Evolutionary conservation across 2,888 invertebrate genomes (phyloP).

Genomic region (Pycnomerus fuliginosus): DNA sequence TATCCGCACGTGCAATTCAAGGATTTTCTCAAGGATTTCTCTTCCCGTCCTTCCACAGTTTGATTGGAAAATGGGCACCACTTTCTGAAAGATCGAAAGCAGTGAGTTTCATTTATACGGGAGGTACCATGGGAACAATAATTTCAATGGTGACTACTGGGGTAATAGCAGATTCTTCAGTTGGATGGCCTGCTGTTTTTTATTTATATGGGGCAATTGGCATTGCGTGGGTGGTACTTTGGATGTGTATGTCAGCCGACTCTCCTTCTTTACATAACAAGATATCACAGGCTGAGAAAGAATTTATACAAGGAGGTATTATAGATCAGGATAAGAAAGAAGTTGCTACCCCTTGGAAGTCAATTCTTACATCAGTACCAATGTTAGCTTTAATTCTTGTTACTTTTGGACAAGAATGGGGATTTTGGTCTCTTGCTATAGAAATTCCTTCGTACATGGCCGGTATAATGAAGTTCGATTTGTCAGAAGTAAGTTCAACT

Average conservation of each 20-base stretch:
- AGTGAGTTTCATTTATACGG: conserved; percentile 56
- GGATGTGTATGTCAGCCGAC: conserved; percentile 62
- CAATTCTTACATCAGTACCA: conserved; percentile 71
- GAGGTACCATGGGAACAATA: conserved; percentile 68
- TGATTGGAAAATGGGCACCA: conserved; percentile 71
- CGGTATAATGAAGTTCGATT: conserved; percentile 68
- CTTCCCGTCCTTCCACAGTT: conserved; percentile 65
- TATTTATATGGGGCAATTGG: conserved; percentile 67
- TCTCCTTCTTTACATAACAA: conserved; percentile 60
- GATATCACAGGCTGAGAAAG: conserved; percentile 62
- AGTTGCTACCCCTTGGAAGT: conserved; percentile 68
- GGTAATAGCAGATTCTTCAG: conserved; percentile 60
- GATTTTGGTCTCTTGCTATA: conserved; percentile 80
- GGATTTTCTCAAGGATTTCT: conserved; percentile 70
- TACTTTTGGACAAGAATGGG: conserved; percentile 76
- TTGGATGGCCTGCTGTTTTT: conserved; percentile 76
- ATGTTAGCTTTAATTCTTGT: conserved; percentile 72
- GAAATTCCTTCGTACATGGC: conserved; percentile 81
- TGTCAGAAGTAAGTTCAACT: conserved; percentile 59
- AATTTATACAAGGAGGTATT: conserved; percentile 61
- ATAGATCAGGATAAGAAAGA: conserved; percentile 54
- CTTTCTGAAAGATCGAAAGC: conserved; percentile 64
- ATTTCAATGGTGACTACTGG: conserved; percentile 69
- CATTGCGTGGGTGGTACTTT: conserved; percentile 59
- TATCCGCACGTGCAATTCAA: conserved; percentile 63